A percentile compares a stretch with the other conserved stretches of the same genome.
These are phyloP conservation scores for Neosalanx taihuensis DNA, from an alignment of 2,797 vertebrate species.

Conservation along the genomic window DNA sequence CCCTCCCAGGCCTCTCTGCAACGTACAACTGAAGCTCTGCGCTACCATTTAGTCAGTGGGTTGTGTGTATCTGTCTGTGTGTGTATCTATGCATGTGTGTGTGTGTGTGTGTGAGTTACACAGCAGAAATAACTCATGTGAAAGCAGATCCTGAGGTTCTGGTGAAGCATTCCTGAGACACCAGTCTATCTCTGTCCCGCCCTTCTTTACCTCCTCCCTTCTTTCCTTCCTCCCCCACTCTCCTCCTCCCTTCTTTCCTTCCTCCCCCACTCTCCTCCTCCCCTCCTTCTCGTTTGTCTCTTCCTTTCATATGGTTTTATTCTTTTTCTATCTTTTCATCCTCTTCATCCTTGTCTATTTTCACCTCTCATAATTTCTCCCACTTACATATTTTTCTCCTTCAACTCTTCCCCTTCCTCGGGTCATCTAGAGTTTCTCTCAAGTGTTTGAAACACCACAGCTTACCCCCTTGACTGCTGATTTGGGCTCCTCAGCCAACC, in stretches of 20 bases:
- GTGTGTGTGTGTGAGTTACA: constrained; percentile 4
- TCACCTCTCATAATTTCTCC: not conserved
- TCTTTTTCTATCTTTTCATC: too few species aligned
- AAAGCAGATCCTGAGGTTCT: constrained; percentile 32
- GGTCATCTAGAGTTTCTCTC: not conserved
- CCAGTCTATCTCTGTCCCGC: not conserved
- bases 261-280: not conserved
- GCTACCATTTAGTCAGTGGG: not conserved
- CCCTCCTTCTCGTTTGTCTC: not conserved
- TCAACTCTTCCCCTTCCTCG: not conserved
- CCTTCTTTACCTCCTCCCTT: not conserved
- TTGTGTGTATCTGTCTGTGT: constrained; percentile 1
- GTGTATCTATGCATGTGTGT: not conserved
- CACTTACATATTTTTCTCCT: not conserved
- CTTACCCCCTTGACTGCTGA: not conserved
- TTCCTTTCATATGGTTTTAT: too few species aligned
- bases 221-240: too few species aligned
- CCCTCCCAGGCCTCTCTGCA: too few species aligned
- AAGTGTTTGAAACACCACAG: not conserved
- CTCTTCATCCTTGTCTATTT: not conserved
- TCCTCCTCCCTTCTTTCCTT: not conserved
- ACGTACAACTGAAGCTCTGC: too few species aligned
- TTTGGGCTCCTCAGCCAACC: not conserved
- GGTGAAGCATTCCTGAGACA: constrained; percentile 21
- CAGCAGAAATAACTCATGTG: constrained; percentile 28